phyloP scores from a whole-genome alignment of 2,888 invertebrate species.

The Pseudococcus longispinus region DNA sequence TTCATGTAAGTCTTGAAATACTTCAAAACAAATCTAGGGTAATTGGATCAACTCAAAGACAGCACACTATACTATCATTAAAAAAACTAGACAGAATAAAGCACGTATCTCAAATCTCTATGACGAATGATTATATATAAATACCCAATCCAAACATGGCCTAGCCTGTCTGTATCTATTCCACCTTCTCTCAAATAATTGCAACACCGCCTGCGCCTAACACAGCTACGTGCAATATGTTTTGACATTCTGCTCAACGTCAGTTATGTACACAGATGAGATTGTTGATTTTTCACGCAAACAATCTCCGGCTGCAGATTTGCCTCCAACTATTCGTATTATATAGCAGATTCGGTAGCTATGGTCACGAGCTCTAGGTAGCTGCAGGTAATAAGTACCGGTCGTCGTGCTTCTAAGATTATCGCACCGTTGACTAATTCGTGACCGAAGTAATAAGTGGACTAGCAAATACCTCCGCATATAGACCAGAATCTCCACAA shows the following conservation, averaged over 20 bases:
- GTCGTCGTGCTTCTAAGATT: neutral
- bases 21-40: neutral
- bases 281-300: neutral
- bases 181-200: neutral
- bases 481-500: neutral
- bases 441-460: neutral
- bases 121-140: neutral
- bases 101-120: neutral
- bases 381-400: neutral
- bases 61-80: neutral
- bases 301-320: neutral
- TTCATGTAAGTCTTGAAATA: too few species aligned
- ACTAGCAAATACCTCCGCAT: neutral
- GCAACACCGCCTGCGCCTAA: neutral
- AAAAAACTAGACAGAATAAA: neutral
- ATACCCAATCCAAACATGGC: neutral
- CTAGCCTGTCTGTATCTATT: neutral
- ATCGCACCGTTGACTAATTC: neutral
- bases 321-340: neutral
- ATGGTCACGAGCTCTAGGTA: neutral
- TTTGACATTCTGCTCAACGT: neutral
- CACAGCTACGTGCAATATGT: neutral
- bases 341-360: neutral
- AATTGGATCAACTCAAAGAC: neutral
- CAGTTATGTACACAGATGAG: neutral